Conservation (phyloP, 2,797 vertebrate species). For the Hemibagrus guttatus region DNA sequence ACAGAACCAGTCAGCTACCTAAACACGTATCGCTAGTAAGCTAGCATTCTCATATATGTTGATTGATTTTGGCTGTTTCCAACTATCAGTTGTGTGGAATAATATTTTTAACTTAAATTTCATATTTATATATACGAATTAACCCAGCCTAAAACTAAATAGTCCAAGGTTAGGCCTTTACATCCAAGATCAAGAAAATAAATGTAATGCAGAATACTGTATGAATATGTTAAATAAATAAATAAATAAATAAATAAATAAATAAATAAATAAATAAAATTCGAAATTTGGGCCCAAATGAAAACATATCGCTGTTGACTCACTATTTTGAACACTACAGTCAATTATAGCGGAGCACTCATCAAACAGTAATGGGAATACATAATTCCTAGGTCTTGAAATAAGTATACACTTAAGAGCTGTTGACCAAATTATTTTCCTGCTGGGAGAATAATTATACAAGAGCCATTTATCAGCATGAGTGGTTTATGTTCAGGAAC, state of each 20-base stretch:
- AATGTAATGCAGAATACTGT: not conserved
- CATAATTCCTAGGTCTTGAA: constrained; percentile 33
- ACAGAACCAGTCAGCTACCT: constrained; percentile 28
- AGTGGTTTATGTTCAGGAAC: constrained; percentile 13
- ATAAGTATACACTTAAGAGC: constrained; percentile 31
- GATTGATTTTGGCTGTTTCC: not conserved
- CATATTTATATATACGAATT: not conserved
- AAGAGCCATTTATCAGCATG: constrained; percentile 36
- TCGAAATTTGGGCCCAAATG: not conserved
- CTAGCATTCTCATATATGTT: not conserved
- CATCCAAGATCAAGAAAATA: not conserved
- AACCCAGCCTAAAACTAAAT: not conserved
- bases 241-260: no score
- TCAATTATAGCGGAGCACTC: constrained; percentile 31
- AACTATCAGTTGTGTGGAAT: not conserved
- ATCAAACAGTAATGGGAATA: constrained; percentile 15
- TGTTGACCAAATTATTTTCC: constrained; percentile 43
- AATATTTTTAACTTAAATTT: not conserved
- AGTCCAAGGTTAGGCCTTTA: not conserved
- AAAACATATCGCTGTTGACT: not conserved
- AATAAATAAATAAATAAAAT: no score
- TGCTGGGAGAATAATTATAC: constrained; percentile 37
- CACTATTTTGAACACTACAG: constrained; percentile 2
- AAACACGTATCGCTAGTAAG: constrained; percentile 15
- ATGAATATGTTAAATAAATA: not conserved